Evolutionary conservation across 2,888 invertebrate genomes (phyloP).

Genomic region (Leucophenga montana): DNA sequence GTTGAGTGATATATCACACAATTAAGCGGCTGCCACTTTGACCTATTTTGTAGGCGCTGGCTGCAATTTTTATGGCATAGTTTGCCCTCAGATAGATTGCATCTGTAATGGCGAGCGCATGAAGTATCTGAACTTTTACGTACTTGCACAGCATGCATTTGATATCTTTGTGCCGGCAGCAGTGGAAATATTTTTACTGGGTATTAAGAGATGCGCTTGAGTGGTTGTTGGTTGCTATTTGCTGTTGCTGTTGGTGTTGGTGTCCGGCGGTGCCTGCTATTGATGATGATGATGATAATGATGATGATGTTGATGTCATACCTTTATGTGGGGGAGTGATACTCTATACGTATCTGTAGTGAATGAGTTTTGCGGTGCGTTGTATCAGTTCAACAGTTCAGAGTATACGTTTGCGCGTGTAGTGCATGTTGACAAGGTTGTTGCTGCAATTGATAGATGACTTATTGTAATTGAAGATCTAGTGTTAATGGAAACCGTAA

Average conservation of each 20-base stretch:
- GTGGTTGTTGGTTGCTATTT: neutral
- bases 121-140: neutral
- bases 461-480: neutral
- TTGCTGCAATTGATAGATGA: neutral
- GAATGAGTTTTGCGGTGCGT: neutral
- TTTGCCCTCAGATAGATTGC: conserved; percentile 63
- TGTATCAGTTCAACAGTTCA: conserved; percentile 8
- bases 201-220: conserved; percentile 16
- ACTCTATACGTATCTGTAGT: neutral
- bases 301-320: no score
- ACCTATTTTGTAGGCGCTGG: conserved; percentile 47
- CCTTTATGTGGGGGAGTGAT: neutral
- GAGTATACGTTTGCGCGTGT: neutral
- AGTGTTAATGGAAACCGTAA: neutral
- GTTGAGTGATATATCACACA: conserved; percentile 57
- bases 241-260: neutral
- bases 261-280: no score
- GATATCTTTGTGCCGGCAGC: neutral
- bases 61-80: conserved; percentile 44
- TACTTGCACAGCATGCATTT: neutral
- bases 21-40: conserved; percentile 54
- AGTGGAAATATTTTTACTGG: neutral
- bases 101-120: conserved; percentile 42
- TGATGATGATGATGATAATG: no score
- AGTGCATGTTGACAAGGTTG: neutral